Evolutionary conservation across 2,888 invertebrate genomes (phyloP), one percentile per base, ranked within the genome.

Genomic region (Labia minor): DNA sequence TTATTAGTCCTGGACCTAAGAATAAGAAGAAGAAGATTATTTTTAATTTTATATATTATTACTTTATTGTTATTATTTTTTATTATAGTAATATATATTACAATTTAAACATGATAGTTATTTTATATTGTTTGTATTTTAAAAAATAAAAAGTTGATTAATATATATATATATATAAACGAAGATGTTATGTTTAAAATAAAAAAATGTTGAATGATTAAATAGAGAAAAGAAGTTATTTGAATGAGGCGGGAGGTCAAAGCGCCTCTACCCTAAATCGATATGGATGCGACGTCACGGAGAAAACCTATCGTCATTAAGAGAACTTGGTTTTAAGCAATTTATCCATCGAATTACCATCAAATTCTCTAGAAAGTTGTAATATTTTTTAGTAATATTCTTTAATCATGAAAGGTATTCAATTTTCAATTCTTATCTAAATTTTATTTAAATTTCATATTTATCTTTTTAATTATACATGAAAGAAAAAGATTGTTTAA

Each of bases 321-420:
- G 14, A 49, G 8, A 3, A 8, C 3, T 49, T 49, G 8, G 3
- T 8, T 49, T 3, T 49, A 14, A n/a, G n/a, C 49, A 11, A 49
- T 11, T 3, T 49, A 49, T 49, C 49, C 49, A 49, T 49, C 49
- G 49, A 49, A 49, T 49, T 49, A 8, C 49, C 49, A 49, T 49
- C 49, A 49, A 49, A 49, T 49, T 49, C 49, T 49, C 49, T 49
- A 49, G 49, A 49, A 49, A 49, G 49, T 49, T 49, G 14, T 49
- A 49, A 49, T 49, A 8, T 49, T 49, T 49, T 49, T 49, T 8
- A 49, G 2, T 49, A 49, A 49, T 49, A 49, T 8, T n/a, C 49
- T 8, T 2, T 49, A 4, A 49, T 16, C 49, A 49, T 49, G 49
- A 49, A n/a, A 49, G 49, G 49, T 49, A 49, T 2, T 11, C 3